Conservation (phyloP, 2,113 vertebrate genomes). For the Megaptera novaeangliae region DNA sequence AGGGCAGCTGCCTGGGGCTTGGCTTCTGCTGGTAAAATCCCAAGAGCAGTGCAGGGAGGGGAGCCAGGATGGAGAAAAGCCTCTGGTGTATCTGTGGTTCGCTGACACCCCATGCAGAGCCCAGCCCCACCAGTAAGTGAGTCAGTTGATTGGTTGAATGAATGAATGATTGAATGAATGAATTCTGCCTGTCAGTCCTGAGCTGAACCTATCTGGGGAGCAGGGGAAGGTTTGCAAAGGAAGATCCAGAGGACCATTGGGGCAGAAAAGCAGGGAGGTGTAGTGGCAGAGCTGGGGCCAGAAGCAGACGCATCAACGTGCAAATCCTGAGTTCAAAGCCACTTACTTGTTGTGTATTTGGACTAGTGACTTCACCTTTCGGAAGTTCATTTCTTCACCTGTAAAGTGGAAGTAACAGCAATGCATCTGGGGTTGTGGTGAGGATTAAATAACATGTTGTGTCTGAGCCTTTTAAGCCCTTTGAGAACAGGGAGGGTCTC, state of each 20-base stretch:
- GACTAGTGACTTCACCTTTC: neutral
- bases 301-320: neutral
- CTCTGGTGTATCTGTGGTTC: neutral
- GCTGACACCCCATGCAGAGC: neutral
- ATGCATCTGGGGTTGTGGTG: neutral
- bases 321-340: neutral
- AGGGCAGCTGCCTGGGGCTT: neutral
- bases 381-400: neutral
- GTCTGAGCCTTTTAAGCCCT: neutral
- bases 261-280: neutral
- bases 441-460: neutral
- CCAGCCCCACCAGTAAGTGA: neutral
- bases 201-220: neutral
- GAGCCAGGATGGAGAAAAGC: neutral
- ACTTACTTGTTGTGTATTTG: neutral
- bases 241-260: neutral
- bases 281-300: neutral
- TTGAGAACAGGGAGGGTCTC: neutral
- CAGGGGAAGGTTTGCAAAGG: neutral
- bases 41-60: neutral
- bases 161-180: neutral
- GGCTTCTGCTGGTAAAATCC: neutral
- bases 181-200: neutral
- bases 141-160: neutral
- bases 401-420: neutral